Conservation (phyloP, 2,888 invertebrate species). For the Drosophila greeni region DNA sequence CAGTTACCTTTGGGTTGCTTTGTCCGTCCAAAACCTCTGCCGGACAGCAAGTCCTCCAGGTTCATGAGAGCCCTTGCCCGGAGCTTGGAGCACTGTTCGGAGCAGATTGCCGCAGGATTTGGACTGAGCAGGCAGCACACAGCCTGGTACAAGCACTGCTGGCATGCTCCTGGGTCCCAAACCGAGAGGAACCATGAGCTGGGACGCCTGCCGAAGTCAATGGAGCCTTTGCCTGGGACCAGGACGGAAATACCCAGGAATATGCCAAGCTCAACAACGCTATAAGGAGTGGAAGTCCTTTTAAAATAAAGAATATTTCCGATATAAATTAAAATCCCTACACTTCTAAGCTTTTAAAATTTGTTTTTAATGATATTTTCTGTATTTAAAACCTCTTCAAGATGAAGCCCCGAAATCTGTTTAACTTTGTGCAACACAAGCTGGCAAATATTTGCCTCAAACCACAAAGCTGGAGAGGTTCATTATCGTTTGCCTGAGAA, state of each 20-base stretch:
- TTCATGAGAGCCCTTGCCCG: conserved; percentile 16
- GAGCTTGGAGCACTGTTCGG: conserved; percentile 27
- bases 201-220: not conserved
- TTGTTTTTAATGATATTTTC: not conserved
- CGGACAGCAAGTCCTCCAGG: conserved; percentile 2
- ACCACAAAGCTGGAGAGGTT: not conserved
- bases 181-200: conserved; percentile 5
- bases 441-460: not conserved
- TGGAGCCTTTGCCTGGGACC: not conserved
- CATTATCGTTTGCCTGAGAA: conserved; percentile 7
- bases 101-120: conserved; percentile 46
- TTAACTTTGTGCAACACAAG: conserved; percentile 1
- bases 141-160: conserved; percentile 58
- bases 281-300: not conserved
- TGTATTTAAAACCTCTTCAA: not conserved
- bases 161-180: conserved; percentile 40
- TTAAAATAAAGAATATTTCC: too few species aligned
- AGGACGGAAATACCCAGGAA: accelerated
- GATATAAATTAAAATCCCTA: not conserved
- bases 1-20: not conserved
- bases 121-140: conserved; percentile 46
- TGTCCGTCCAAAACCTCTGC: not conserved
- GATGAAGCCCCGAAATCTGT: not conserved
- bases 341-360: not conserved
- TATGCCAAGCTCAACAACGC: not conserved